Base-by-base conservation (phyloP, 2,888 invertebrate species). In the Colostygia pectinataria region DNA sequence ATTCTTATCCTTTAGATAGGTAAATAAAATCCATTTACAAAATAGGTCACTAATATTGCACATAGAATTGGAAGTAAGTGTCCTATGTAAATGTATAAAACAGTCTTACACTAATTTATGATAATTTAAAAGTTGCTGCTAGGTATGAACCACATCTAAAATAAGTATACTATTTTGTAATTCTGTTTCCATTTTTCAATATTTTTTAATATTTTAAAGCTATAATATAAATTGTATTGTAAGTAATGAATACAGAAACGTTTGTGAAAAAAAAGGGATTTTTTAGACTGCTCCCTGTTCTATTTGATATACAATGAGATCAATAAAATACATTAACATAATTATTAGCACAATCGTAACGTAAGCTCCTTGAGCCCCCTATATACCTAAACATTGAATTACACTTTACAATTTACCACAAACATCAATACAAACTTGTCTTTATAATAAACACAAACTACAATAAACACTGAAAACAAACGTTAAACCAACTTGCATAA, bases 281-380 rank as follows among this genome's bases (percentile, higher is more conserved):
- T 57, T 57, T 47, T 55, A 45, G 32, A 61, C 63, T 50, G 61
- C 64, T 65, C 57, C 42, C 51, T 57, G 68, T 65, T 62, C 61
- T 61, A 59, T 65, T 71, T 71, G 57, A 61, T 65, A 48, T 33
- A 51, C 63, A 62, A 76, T 84, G 85, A 86, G 86, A 86, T 86
- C 86, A 83, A 76, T 75, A 69, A 51, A 53, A 51, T 56, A 53
- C 46, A 55, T 51, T 67, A 71, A 70, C 57, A 66, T 55, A 56
- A 63, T 61, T 61, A 72, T 64, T 63, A 69, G n/a, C 64, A 62
- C n/a, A 56, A 57, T 59, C 57, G 68, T 69, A 73, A 70, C 54
- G 54, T 20, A 20, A 50, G 80, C 80, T 81, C 82, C 75, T 66
- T 61, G 82, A 80, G 82, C 80, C 50, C 27, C 51, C 41, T 47